A percentile compares a stretch with the other conserved stretches of the same genome.
Evolutionary conservation across 2,797 vertebrate genomes (phyloP).

Genomic region (Periophthalmus magnuspinnatus): DNA sequence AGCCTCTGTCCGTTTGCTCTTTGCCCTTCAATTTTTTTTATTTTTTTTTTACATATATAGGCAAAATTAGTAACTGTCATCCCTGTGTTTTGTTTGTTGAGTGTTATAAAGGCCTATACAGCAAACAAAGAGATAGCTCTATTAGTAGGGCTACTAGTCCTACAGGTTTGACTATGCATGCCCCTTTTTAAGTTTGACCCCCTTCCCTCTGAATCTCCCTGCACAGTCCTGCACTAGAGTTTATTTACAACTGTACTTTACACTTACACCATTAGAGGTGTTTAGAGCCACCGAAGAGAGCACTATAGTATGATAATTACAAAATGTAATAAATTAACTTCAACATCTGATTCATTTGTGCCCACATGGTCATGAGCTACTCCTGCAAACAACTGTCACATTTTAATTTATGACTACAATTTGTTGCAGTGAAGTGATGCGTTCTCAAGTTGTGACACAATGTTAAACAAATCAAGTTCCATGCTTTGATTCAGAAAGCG

Average conservation of each 20-base stretch:
- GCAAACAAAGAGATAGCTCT: no score
- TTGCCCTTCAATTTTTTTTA: no score
- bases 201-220: no score
- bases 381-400: neutral
- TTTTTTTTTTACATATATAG: no score
- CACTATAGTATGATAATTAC: neutral
- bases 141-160: no score
- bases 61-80: no score
- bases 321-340: no score
- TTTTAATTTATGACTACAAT: slow-evolving; percentile 10
- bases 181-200: no score
- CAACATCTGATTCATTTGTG: neutral
- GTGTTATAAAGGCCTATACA: neutral
- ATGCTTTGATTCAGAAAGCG: neutral
- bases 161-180: no score
- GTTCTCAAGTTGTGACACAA: slow-evolving; percentile 4
- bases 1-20: no score
- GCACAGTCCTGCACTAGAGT: neutral
- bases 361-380: neutral
- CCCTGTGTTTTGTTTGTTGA: no score
- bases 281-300: neutral
- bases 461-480: neutral
- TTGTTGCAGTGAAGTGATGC: slow-evolving; percentile 5
- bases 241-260: neutral
- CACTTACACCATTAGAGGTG: neutral